Percentiles rank a stretch among this genome's conserved stretches.
These are phyloP conservation scores for Apamea anceps DNA, from an alignment of 2,888 invertebrate genomes.

Conservation along the genomic window DNA sequence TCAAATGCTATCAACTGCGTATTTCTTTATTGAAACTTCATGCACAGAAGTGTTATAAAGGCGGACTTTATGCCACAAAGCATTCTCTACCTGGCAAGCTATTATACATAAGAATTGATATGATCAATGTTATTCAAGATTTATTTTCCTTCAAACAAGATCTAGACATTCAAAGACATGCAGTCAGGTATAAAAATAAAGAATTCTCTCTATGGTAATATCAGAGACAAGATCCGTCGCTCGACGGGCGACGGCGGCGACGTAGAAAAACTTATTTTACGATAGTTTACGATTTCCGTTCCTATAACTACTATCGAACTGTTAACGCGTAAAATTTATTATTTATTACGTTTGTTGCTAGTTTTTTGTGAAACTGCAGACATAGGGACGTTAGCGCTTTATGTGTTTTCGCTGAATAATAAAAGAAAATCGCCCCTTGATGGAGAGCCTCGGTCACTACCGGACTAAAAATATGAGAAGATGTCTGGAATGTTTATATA, in stretches of 20 bases:
- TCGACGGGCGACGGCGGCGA: constrained; percentile 74
- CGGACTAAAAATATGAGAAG: constrained; percentile 5
- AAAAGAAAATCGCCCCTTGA: constrained; percentile 9
- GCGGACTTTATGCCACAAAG: background rate
- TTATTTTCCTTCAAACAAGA: background rate
- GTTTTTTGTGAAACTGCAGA: constrained; percentile 69
- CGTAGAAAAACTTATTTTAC: constrained; percentile 88
- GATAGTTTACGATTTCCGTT: constrained; percentile 90
- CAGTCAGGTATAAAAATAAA: constrained; percentile 32
- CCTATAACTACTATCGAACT: constrained; percentile 79
- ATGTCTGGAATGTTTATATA: background rate
- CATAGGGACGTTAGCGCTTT: constrained; percentile 44
- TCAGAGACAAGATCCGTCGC: constrained; percentile 65
- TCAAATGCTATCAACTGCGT: background rate
- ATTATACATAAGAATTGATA: background rate
- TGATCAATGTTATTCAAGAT: background rate
- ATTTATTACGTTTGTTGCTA: constrained; percentile 85
- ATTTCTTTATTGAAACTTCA: too few species aligned
- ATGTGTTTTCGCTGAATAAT: constrained; percentile 55
- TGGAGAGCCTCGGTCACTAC: constrained; percentile 17
- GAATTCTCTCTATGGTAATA: constrained; percentile 28
- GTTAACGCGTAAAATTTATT: constrained; percentile 83
- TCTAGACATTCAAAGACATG: constrained; percentile 1
- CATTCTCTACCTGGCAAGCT: background rate
- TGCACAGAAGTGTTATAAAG: background rate